A percentile compares a stretch with the other conserved stretches of the same genome.
phyloP scores from a whole-genome alignment of 2,888 invertebrate genomes.

The Parasteatoda lunata region DNA sequence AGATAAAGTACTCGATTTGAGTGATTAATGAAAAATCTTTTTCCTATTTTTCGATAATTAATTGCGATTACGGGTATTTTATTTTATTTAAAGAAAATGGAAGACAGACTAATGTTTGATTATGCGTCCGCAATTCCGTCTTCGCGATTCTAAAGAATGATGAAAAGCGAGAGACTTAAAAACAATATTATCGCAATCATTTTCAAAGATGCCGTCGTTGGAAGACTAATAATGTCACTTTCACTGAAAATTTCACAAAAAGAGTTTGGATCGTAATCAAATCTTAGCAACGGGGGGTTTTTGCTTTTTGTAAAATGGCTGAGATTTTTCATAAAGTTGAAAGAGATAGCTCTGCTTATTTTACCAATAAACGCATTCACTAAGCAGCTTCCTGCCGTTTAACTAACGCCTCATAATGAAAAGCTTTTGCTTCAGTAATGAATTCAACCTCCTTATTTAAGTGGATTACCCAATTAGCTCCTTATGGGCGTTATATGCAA shows the following conservation, averaged over 20 bases:
- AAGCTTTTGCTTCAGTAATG: constrained; percentile 26
- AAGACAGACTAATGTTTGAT: too few relatives aligned
- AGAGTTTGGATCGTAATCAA: too few relatives aligned
- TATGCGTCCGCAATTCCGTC: too few relatives aligned
- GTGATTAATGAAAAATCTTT: neutral
- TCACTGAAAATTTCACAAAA: too few relatives aligned
- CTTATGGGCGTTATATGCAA: constrained; percentile 48
- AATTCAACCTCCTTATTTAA: constrained; percentile 37
- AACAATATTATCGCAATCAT: too few relatives aligned
- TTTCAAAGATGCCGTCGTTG: too few relatives aligned
- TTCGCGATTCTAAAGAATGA: too few relatives aligned
- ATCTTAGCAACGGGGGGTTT: too few relatives aligned
- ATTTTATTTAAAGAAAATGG: too few relatives aligned
- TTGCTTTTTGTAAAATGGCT: too few relatives aligned
- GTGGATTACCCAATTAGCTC: constrained; percentile 57
- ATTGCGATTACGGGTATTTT: neutral
- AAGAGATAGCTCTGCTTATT: constrained; percentile 16
- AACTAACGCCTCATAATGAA: constrained; percentile 41
- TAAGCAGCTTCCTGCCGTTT: constrained; percentile 13
- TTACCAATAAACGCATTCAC: constrained; percentile 30
- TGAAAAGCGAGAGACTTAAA: too few relatives aligned
- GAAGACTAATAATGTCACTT: too few relatives aligned
- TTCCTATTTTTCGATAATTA: neutral
- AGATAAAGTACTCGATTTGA: neutral
- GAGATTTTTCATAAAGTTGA: neutral